Evolutionary conservation across 2,113 vertebrate species (phyloP).

Genomic region (Oenanthe oenanthe): DNA sequence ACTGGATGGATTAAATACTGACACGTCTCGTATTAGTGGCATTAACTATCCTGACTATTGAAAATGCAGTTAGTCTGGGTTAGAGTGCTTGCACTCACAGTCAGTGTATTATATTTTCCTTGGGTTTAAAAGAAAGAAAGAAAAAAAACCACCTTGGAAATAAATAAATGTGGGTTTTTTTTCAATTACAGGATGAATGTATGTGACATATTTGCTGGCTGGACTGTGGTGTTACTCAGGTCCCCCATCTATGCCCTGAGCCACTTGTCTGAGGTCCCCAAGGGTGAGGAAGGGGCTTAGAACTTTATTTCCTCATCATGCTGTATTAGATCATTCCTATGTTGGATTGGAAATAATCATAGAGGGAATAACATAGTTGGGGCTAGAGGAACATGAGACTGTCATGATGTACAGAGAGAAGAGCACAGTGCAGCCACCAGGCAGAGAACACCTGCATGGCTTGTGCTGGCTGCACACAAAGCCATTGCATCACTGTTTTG

Average conservation of each 20-base stretch:
- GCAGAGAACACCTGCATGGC: background rate
- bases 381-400: background rate
- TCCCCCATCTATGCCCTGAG: background rate
- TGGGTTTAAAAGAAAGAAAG: background rate
- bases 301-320: background rate
- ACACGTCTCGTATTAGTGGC: background rate
- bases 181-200: background rate
- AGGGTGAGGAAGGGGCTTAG: background rate
- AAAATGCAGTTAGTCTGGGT: background rate
- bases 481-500: background rate
- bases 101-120: background rate
- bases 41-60: background rate
- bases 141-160: background rate
- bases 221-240: background rate
- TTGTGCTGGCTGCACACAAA: background rate
- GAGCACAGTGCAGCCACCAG: fast-evolving
- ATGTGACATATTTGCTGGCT: background rate
- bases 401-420: background rate
- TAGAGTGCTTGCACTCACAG: background rate
- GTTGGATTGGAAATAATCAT: background rate
- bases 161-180: background rate
- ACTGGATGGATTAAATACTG: background rate
- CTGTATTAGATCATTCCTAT: background rate
- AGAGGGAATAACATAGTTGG: background rate
- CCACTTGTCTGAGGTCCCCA: background rate